phyloP scores from a whole-genome alignment of 1,140 invertebrate species.

The honey bee (Apis mellifera) region Amel_HAv3.1 CM009940.2:2413001-2413500 shows the following conservation, averaged over 20 bases:
- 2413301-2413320: neutral
- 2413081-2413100: neutral
- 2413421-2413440: neutral
- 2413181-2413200: neutral
- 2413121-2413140: constrained; percentile 11
- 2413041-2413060: no score
- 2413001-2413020: neutral
- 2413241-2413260: constrained; percentile 12
- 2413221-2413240: constrained; percentile 14
- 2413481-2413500: neutral
- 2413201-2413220: constrained; percentile 14
- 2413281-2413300: neutral
- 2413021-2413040: neutral
- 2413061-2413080: neutral
- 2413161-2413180: neutral
- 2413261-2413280: neutral
- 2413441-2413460: neutral
- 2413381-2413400: no score
- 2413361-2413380: neutral
- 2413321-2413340: no score
- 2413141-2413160: neutral
- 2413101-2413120: constrained; percentile 30
- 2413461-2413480: neutral
- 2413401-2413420: neutral
- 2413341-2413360: no score